These are phyloP conservation scores for Cephus pygmeus DNA, from an alignment of 2,888 invertebrate genomes.

Conservation along the genomic window DNA sequence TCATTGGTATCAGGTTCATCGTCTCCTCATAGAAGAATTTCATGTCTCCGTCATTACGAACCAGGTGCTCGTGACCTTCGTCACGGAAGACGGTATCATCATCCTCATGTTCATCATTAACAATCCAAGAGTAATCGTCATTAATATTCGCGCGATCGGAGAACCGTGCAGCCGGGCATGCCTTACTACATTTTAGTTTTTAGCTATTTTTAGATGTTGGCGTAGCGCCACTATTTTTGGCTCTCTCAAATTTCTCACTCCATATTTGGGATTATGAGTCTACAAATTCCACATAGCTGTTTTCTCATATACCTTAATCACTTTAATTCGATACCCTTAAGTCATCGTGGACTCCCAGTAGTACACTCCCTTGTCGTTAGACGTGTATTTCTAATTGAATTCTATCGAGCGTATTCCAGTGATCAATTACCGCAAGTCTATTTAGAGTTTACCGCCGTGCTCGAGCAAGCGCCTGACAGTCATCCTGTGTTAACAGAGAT, in stretches of 20 bases:
- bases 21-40: neutral
- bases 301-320: neutral
- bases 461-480: neutral
- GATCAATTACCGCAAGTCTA: neutral
- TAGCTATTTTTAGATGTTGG: conserved; percentile 62
- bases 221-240: conserved; percentile 63
- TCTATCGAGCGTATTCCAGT: neutral
- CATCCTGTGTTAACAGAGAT: neutral
- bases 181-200: conserved; percentile 62
- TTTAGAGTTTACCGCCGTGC: neutral
- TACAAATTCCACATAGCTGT: conserved; percentile 22
- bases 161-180: conserved; percentile 52
- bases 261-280: conserved; percentile 61
- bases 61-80: neutral
- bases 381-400: neutral
- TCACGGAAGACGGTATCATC: neutral
- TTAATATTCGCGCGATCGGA: conserved; percentile 34
- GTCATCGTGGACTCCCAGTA: neutral
- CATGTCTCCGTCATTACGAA: neutral
- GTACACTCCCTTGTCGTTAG: neutral
- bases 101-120: neutral
- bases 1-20: neutral
- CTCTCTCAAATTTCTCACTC: conserved; percentile 65
- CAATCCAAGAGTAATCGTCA: neutral
- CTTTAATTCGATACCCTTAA: neutral